Percentiles rank a stretch among this genome's conserved stretches.
phyloP scores from a whole-genome alignment of 2,888 invertebrate genomes.

The Mongoloraphidia duomilia region DNA sequence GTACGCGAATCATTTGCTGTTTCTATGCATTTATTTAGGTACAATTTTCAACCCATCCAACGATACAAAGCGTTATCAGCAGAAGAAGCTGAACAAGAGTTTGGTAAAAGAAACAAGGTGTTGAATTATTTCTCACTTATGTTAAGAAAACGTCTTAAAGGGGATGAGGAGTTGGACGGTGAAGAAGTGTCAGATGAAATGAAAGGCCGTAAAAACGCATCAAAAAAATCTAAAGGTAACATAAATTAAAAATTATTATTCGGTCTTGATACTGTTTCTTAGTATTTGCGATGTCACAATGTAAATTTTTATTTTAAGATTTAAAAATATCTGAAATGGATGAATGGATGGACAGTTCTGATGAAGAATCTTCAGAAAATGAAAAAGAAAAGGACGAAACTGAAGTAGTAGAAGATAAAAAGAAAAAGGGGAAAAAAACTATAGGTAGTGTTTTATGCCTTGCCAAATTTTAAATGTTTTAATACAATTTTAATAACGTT shows the following conservation, averaged over 20 bases:
- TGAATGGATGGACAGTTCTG: conserved; percentile 73
- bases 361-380: conserved; percentile 62
- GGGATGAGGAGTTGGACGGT: conserved; percentile 42
- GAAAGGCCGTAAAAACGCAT: conserved; percentile 45
- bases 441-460: conserved; percentile 8
- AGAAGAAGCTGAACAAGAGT: conserved; percentile 97
- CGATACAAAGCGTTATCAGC: conserved; percentile 88
- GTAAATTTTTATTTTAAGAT: conserved; percentile 33
- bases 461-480: conserved; percentile 5
- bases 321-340: conserved; percentile 88
- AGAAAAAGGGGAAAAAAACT: conserved; percentile 37
- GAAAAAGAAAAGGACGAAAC: conserved; percentile 50
- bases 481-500: conserved; percentile 2
- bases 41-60: conserved; percentile 80
- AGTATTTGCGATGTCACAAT: conserved; percentile 20
- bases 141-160: conserved; percentile 75
- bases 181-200: conserved; percentile 52
- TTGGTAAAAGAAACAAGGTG: conserved; percentile 85
- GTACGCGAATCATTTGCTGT: neutral
- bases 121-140: conserved; percentile 92
- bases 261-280: too few relatives aligned
- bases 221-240: conserved; percentile 38
- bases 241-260: too few relatives aligned
- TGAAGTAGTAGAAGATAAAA: conserved; percentile 45
- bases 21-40: conserved; percentile 32